Evolutionary conservation across 2,113 vertebrate genomes (phyloP).

Genomic region (Neolamprologus variostigma): DNA sequence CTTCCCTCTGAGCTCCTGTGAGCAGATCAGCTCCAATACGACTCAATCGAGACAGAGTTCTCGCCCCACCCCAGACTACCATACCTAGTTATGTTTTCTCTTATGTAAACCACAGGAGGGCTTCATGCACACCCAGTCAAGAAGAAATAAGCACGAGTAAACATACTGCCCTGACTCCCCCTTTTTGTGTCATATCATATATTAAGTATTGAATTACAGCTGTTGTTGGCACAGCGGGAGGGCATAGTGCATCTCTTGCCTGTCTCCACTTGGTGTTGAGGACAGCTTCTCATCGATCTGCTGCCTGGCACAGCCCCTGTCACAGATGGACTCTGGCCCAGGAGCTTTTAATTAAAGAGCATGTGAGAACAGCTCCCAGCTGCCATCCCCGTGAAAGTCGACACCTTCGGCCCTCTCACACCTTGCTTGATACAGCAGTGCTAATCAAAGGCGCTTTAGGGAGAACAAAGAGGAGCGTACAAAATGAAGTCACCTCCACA

Average conservation of each 20-base stretch:
- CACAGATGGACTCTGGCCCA: conserved; percentile 70
- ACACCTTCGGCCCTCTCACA: conserved; percentile 64
- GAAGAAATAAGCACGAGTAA: conserved; percentile 38
- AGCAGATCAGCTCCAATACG: conserved; percentile 34
- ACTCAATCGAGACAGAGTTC: conserved; percentile 34
- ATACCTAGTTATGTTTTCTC: conserved; percentile 17
- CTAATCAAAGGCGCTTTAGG: conserved; percentile 69
- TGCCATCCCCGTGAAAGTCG: conserved; percentile 65
- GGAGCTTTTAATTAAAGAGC: conserved; percentile 78
- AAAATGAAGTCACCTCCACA: conserved; percentile 47
- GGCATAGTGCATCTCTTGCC: conserved; percentile 21
- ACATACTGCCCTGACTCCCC: conserved; percentile 7
- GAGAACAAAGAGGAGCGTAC: conserved; percentile 53
- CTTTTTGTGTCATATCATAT: conserved; percentile 46
- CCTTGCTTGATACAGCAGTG: conserved; percentile 48
- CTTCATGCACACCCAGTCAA: conserved; percentile 16
- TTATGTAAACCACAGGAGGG: conserved; percentile 37
- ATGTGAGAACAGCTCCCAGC: conserved; percentile 73
- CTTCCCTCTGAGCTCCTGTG: conserved; percentile 46
- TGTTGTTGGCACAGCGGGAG: conserved; percentile 31
- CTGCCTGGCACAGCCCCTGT: conserved; percentile 57
- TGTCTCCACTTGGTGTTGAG: conserved; percentile 57
- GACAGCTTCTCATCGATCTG: conserved; percentile 66
- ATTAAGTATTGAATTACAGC: conserved; percentile 59
- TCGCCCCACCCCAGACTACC: conserved; percentile 6